Percentiles rank a stretch among this genome's conserved stretches.
Evolutionary conservation across 2,888 invertebrate genomes (phyloP).

Genomic region (Aphodius granarius): DNA sequence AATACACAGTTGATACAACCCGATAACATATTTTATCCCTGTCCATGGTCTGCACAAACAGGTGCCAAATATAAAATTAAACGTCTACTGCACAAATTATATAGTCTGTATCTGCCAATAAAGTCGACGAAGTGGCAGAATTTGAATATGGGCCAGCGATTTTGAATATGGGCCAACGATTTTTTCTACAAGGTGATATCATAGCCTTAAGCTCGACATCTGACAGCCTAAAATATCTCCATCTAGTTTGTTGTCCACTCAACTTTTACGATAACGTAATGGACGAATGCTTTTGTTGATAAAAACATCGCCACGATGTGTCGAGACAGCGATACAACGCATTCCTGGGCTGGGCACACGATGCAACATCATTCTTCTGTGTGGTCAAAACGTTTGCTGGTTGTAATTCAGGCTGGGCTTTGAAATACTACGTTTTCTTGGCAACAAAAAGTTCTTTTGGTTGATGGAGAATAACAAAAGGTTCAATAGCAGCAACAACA

Average conservation of each 20-base stretch:
- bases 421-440: background rate
- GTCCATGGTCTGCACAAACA: constrained; percentile 4
- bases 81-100: constrained; percentile 20
- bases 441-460: no score
- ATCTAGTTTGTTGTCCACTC: background rate
- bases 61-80: constrained; percentile 22
- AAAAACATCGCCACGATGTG: background rate
- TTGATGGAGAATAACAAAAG: no score
- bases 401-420: background rate
- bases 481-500: no score
- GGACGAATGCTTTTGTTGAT: background rate
- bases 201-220: background rate
- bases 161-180: background rate
- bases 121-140: constrained; percentile 21
- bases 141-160: constrained; percentile 22
- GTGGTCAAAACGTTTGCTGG: background rate
- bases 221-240: background rate
- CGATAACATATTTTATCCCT: background rate
- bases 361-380: background rate
- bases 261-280: background rate
- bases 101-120: constrained; percentile 21
- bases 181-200: background rate
- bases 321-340: background rate
- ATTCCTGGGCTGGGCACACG: background rate
- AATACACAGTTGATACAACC: background rate